A percentile compares a stretch with the other conserved stretches of the same genome.
Evolutionary conservation across 2,113 vertebrate genomes (phyloP).

Genomic region (Marcusenius ussheri): DNA sequence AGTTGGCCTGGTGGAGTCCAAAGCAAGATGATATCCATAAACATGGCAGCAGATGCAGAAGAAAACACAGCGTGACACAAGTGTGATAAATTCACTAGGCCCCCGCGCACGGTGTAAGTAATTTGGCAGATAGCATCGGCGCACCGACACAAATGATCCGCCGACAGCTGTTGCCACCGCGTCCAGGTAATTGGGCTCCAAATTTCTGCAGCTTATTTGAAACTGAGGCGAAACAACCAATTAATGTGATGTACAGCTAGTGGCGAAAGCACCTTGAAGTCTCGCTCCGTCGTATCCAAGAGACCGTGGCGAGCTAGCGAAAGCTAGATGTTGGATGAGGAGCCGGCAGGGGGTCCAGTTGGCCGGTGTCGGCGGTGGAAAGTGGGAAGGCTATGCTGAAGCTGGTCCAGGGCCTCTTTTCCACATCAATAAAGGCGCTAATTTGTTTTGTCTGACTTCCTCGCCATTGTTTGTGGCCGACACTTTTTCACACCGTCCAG

Average conservation of each 20-base stretch:
- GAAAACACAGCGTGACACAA: slow-evolving; percentile 16
- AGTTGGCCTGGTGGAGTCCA: not conserved
- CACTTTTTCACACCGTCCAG: not conserved
- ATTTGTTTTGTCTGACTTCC: slow-evolving; percentile 4
- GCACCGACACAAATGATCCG: not conserved
- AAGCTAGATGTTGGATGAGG: not conserved
- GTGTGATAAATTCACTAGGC: slow-evolving; percentile 19
- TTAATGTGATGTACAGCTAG: slow-evolving; percentile 4
- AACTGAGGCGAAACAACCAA: slow-evolving; percentile 16
- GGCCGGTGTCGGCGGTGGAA: not conserved
- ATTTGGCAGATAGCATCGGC: slow-evolving; percentile 18
- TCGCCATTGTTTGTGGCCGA: not conserved
- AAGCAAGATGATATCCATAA: slow-evolving; percentile 15
- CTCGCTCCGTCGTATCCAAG: not conserved
- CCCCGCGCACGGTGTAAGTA: slow-evolving; percentile 5
- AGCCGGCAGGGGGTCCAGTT: not conserved
- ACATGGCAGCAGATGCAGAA: slow-evolving; percentile 22
- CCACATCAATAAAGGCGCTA: not conserved
- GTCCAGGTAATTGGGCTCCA: slow-evolving; percentile 18
- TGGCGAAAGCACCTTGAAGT: not conserved
- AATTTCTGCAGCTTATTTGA: slow-evolving; percentile 15
- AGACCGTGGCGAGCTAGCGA: not conserved
- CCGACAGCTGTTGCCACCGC: slow-evolving; percentile 13
- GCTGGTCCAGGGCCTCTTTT: not conserved
- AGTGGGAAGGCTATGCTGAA: not conserved